Evolutionary conservation across 2,888 invertebrate genomes (phyloP).

Genomic region (Eretmocerus hayati): DNA sequence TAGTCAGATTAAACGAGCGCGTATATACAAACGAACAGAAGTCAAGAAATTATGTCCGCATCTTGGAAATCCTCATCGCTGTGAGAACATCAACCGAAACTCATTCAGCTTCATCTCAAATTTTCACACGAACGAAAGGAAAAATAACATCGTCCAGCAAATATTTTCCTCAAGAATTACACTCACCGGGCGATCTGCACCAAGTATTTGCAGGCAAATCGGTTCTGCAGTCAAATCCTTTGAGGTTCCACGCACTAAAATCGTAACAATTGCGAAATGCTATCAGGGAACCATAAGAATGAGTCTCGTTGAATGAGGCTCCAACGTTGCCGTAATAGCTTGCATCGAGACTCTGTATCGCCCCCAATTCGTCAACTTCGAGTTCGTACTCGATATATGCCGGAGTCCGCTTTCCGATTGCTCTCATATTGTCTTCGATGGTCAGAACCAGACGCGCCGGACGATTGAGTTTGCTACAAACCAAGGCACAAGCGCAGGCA

Average conservation of each 20-base stretch:
- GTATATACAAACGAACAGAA: too few species aligned
- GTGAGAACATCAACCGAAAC: too few species aligned
- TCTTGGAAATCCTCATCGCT: too few species aligned
- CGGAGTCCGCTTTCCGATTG: constrained; percentile 61
- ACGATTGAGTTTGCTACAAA: constrained; percentile 55
- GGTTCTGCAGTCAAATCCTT: constrained; percentile 49
- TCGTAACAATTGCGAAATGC: constrained; percentile 56
- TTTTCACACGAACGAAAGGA: too few species aligned
- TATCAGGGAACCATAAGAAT: constrained; percentile 21
- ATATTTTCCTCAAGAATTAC: too few species aligned
- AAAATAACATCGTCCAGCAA: too few species aligned
- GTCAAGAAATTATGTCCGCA: too few species aligned
- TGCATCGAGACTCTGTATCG: constrained; percentile 58
- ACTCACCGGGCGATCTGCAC: constrained; percentile 63
- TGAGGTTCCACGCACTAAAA: constrained; percentile 52
- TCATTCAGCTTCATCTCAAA: too few species aligned
- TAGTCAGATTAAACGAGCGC: too few species aligned
- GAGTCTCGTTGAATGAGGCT: constrained; percentile 47
- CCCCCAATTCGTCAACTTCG: constrained; percentile 57
- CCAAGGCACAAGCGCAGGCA: constrained; percentile 64
- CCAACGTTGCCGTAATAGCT: constrained; percentile 35
- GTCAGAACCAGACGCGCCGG: constrained; percentile 67
- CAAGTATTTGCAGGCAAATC: constrained; percentile 64
- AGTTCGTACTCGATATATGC: constrained; percentile 60
- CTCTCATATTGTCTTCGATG: constrained; percentile 65